These are phyloP conservation scores for Idaea straminata DNA, from an alignment of 2,888 invertebrate genomes.

Conservation along the genomic window DNA sequence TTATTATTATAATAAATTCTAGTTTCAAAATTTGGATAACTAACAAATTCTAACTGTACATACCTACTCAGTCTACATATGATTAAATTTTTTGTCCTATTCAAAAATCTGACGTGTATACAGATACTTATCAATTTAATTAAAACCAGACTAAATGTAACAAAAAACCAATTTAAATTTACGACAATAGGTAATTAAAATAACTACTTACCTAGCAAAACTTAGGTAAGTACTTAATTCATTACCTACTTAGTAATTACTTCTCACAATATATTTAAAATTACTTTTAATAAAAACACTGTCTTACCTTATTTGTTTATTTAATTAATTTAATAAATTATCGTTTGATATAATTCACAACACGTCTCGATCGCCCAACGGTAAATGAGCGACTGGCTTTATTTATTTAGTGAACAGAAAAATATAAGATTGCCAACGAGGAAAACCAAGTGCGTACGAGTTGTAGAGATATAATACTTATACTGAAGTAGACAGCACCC, in stretches of 20 bases:
- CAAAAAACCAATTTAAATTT: too few relatives aligned
- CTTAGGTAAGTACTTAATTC: not conserved
- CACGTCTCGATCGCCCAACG: slow-evolving; percentile 22
- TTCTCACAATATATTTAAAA: not conserved
- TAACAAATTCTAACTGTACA: too few relatives aligned
- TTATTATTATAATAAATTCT: too few relatives aligned
- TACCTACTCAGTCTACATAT: too few relatives aligned
- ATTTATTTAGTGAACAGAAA: slow-evolving; percentile 30
- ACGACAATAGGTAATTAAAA: too few relatives aligned
- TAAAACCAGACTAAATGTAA: too few relatives aligned
- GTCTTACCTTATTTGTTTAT: not conserved
- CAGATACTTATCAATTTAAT: too few relatives aligned
- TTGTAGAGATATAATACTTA: not conserved
- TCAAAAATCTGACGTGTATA: too few relatives aligned
- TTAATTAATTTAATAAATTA: not conserved
- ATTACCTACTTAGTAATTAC: not conserved
- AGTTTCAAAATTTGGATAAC: too few relatives aligned
- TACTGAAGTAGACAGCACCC: not conserved
- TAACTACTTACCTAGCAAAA: too few relatives aligned
- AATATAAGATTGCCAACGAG: slow-evolving; percentile 35
- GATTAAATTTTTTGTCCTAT: too few relatives aligned
- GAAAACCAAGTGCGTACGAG: slow-evolving; percentile 32
- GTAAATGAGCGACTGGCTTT: slow-evolving; percentile 43
- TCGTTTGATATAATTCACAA: not conserved
- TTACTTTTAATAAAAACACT: not conserved